Evolutionary conservation across 2,888 invertebrate genomes (phyloP).

Genomic region (Macaria notata): DNA sequence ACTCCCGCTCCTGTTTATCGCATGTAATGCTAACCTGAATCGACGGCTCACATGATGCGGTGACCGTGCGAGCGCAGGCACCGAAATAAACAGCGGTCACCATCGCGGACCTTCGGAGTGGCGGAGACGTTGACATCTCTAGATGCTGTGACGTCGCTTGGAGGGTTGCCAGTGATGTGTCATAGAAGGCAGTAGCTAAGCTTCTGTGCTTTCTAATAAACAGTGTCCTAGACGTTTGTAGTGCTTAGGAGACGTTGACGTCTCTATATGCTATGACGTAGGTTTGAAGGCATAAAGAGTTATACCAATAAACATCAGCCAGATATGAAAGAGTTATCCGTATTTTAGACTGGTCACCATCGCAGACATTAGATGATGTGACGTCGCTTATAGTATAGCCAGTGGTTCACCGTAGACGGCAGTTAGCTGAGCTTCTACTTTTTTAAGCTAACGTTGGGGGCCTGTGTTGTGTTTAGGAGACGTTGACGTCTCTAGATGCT

Average conservation of each 20-base stretch:
- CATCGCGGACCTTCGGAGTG: slow-evolving; percentile 38
- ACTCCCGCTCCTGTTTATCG: too few species aligned
- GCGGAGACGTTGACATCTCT: slow-evolving; percentile 49
- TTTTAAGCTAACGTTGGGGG: too few species aligned
- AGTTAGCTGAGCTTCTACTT: not conserved
- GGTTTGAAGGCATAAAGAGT: too few species aligned
- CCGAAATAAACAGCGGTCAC: slow-evolving; percentile 39
- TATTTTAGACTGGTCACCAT: too few species aligned
- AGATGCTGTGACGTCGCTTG: slow-evolving; percentile 38
- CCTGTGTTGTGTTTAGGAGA: too few species aligned
- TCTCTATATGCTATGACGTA: slow-evolving; percentile 10
- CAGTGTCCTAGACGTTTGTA: too few species aligned
- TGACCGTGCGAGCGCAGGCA: slow-evolving; percentile 21
- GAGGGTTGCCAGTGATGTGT: slow-evolving; percentile 31
- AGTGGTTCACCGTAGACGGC: slow-evolving; percentile 10
- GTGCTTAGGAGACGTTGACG: not conserved
- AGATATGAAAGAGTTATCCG: too few species aligned
- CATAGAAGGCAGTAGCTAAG: not conserved
- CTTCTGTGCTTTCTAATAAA: not conserved
- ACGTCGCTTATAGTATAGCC: slow-evolving; percentile 39
- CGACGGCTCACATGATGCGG: too few species aligned
- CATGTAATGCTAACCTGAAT: too few species aligned
- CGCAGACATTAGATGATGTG: slow-evolving; percentile 7
- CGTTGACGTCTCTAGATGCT: not conserved
- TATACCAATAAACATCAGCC: too few species aligned